Evolutionary conservation across 2,888 invertebrate species (phyloP).

Genomic region (Drymonia ruficornis): DNA sequence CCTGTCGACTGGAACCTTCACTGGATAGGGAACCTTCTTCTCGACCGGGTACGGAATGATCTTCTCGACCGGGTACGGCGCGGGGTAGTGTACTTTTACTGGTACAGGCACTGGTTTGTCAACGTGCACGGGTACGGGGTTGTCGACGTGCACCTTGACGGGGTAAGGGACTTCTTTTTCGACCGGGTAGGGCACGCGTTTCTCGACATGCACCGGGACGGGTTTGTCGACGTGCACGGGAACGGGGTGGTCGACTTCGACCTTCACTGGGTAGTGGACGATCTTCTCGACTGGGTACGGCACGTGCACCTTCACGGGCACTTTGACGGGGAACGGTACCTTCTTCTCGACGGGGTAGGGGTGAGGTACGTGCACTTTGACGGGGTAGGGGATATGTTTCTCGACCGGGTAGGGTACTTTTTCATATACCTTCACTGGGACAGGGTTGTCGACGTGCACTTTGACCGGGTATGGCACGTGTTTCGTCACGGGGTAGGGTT

Average conservation of each 20-base stretch:
- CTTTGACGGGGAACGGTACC: constrained; percentile 86
- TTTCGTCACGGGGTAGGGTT: constrained; percentile 88
- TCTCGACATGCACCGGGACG: constrained; percentile 89
- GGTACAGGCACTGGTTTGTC: constrained; percentile 91
- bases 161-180: constrained; percentile 89
- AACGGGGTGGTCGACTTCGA: constrained; percentile 88
- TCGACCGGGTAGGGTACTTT: constrained; percentile 90
- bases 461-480: constrained; percentile 87
- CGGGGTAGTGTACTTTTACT: constrained; percentile 90
- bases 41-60: constrained; percentile 87
- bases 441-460: constrained; percentile 87
- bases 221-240: constrained; percentile 88
- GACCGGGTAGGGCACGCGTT: constrained; percentile 90
- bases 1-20: constrained; percentile 86
- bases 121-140: constrained; percentile 90
- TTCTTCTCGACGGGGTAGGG: constrained; percentile 91
- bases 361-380: constrained; percentile 88
- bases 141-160: constrained; percentile 87
- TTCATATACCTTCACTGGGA: constrained; percentile 85
- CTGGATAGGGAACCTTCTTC: constrained; percentile 87
- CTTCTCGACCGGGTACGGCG: constrained; percentile 88
- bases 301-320: constrained; percentile 89
- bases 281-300: constrained; percentile 91
- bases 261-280: constrained; percentile 89
- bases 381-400: constrained; percentile 87